Percentiles rank a stretch among this genome's conserved stretches.
Evolutionary conservation across 2,113 vertebrate genomes (phyloP).

Genomic region (Otus sunia): DNA sequence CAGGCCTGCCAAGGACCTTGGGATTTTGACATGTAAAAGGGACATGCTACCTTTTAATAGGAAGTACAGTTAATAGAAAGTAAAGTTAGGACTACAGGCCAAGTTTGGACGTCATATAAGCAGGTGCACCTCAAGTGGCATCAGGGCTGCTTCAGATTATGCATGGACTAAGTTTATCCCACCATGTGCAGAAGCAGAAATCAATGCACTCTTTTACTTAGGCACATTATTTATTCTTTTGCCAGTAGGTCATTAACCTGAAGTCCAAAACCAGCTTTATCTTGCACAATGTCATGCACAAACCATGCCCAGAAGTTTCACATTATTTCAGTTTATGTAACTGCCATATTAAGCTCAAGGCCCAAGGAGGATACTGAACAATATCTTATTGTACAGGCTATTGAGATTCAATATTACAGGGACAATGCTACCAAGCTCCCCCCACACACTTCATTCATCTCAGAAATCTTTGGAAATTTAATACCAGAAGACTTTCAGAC

Average conservation of each 20-base stretch:
- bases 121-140: not conserved
- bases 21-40: not conserved
- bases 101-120: not conserved
- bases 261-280: not conserved
- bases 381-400: conserved; percentile 30
- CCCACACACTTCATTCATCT: not conserved
- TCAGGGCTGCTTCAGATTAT: not conserved
- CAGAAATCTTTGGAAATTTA: not conserved
- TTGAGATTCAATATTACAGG: conserved; percentile 23
- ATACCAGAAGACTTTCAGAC: not conserved
- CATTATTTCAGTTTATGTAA: conserved; percentile 50
- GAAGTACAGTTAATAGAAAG: not conserved
- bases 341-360: conserved; percentile 2
- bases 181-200: not conserved
- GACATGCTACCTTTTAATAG: not conserved
- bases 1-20: not conserved
- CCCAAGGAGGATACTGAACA: conserved; percentile 43
- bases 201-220: not conserved
- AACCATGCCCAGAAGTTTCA: not conserved
- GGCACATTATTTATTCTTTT: not conserved
- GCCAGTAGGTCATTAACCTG: conserved; percentile 2
- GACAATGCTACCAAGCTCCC: not conserved
- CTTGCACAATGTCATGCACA: not conserved
- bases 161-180: not conserved
- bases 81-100: not conserved